Conservation (phyloP, 2,888 invertebrate genomes). For the Strigamia crassipes region DNA sequence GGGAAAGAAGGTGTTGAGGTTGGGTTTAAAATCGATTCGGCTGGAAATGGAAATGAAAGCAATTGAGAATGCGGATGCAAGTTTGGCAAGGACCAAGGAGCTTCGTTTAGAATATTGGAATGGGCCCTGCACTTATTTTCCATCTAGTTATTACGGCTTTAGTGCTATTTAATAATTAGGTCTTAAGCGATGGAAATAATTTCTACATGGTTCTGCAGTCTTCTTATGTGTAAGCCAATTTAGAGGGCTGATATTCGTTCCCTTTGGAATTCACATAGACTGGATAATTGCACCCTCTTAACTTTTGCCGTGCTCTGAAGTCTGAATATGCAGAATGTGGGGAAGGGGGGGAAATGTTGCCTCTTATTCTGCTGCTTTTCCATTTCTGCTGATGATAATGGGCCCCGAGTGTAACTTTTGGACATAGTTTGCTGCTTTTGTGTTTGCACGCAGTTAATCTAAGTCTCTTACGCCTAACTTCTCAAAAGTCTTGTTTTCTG, state of each 20-base stretch:
- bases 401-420: slow-evolving; percentile 38
- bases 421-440: slow-evolving; percentile 32
- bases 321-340: slow-evolving; percentile 15
- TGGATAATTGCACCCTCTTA: slow-evolving; percentile 35
- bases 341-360: slow-evolving; percentile 10
- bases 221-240: slow-evolving; percentile 8
- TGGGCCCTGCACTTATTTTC: slow-evolving; percentile 5
- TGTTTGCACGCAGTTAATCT: slow-evolving; percentile 14
- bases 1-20: neutral
- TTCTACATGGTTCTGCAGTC: neutral
- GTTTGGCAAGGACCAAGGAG: neutral
- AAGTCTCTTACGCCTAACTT: neutral
- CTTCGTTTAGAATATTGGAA: neutral
- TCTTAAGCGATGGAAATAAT: slow-evolving; percentile 37
- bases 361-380: slow-evolving; percentile 29
- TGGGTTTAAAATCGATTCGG: slow-evolving; percentile 1
- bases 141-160: slow-evolving; percentile 30
- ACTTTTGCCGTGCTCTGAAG: neutral
- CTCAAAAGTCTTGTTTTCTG: slow-evolving; percentile 8
- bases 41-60: slow-evolving; percentile 24
- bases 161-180: slow-evolving; percentile 27
- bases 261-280: slow-evolving; percentile 26
- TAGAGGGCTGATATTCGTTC: slow-evolving; percentile 20
- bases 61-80: neutral
- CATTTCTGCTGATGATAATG: slow-evolving; percentile 38